Base-by-base conservation (phyloP, 2,113 vertebrate species). In the human region DNA sequence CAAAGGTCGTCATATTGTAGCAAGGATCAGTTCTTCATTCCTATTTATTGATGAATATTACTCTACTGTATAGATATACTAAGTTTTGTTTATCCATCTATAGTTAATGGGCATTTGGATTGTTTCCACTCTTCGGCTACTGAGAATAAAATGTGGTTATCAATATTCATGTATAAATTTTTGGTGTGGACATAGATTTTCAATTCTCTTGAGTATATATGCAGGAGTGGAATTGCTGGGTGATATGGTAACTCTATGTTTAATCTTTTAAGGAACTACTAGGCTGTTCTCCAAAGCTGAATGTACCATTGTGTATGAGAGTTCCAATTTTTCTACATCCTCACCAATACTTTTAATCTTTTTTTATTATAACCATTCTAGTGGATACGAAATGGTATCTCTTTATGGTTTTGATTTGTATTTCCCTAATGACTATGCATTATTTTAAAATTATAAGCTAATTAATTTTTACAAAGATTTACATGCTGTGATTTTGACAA, bases 381-480 rank as follows among this genome's bases (percentile, higher is more conserved):
- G 5, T 66, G 6, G 35, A 8, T 57, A 35, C n/a, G 61, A 94
- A 96, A 78, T 79, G 12, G 7, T 72, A 93, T 45, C 57, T 92
- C 27, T 55, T 94, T 94, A 79, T 85, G n/a, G 30, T 64, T 84
- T 93, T 89, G 64, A 79, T 73, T 73, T 89, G 20, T 6, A 72
- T 92, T 94, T 96, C 22, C 64, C 66, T 94, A 92, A 50, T 75
- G 84, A 79, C 40, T 75, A 73, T n/a, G 25, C 61, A 76, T 85
- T 95, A 52, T 45, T 96, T 93, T 72, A 16, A 92, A 93, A 75
- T 97, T 85, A 50, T 27, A 93, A 85, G 84, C 89, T 72, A 78
- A 72, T 80, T 55, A 75, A 72, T 66, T 55, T 96, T 95, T 70
- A 40, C 40, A 93, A 86, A 40, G 35, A 50, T 59, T 80, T 95